Conservation (phyloP, 1,140 invertebrate species). For the Metaphire vulgaris region DNA sequence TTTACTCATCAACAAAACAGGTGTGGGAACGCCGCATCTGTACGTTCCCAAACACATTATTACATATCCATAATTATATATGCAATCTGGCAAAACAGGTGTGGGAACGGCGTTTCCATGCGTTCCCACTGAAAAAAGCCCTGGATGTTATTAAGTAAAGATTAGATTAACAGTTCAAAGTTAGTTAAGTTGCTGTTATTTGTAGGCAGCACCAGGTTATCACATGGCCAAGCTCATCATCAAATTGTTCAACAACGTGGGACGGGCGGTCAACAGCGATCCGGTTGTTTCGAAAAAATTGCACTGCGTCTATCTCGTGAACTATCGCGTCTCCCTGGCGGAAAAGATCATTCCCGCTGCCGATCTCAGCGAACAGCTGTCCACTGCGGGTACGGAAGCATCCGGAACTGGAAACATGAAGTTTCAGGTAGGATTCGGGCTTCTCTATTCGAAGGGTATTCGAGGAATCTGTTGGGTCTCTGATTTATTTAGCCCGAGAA, state of each 20-base stretch:
- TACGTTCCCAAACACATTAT: too few relatives aligned
- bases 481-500: too few relatives aligned
- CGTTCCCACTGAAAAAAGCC: too few relatives aligned
- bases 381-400: slow-evolving; percentile 95
- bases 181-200: slow-evolving; percentile 3
- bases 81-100: too few relatives aligned
- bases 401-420: too few relatives aligned
- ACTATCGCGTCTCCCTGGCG: slow-evolving; percentile 93
- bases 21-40: too few relatives aligned
- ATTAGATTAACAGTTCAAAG: background rate
- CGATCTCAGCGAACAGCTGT: slow-evolving; percentile 96
- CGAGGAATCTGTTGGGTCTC: too few relatives aligned
- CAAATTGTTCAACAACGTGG: slow-evolving; percentile 83
- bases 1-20: too few relatives aligned
- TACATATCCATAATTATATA: too few relatives aligned
- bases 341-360: slow-evolving; percentile 98
- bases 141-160: background rate
- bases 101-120: too few relatives aligned
- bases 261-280: slow-evolving; percentile 89
- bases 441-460: too few relatives aligned
- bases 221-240: slow-evolving; percentile 94
- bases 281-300: slow-evolving; percentile 91
- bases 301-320: slow-evolving; percentile 88
- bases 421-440: too few relatives aligned
- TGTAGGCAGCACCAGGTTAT: slow-evolving; percentile 88